Evolutionary conservation across 2,797 vertebrate species (phyloP), one percentile per base, ranked within the genome.

Genomic region (Craterocephalus amniculus): DNA sequence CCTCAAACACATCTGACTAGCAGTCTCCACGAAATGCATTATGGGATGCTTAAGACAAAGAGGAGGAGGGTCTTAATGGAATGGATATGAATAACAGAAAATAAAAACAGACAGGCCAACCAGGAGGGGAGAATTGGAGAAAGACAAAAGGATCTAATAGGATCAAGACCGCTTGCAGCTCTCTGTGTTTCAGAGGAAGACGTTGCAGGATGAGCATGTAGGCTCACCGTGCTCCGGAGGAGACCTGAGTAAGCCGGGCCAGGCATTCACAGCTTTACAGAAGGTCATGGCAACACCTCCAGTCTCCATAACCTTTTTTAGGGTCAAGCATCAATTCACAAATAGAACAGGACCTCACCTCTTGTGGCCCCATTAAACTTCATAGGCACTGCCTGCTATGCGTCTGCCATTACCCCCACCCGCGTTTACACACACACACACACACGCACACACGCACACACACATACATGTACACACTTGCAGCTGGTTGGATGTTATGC

Each of bases 61-160:
- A 36, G 70, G 65, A 59, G 76, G 74, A 72, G 81, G 77, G 79
- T 27, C 2, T 66, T 71, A 84, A 79, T 81, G 83, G 84, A 91
- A 87, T 79, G 82, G 92, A 91, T 90, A 93, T 91, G 88, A 92
- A 91, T 84, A 88, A 80, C 81, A 68, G 76, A 91, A 91, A 91
- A 83, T 88, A 86, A 93, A 92, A 90, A 88, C 82, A 89, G 86
- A 86, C 75, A 79, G 84, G 64, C 72, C 63, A 83, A 74, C 10
- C 56, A 62, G 67, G 74, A 89, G 76, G 78, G 76, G 84, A 82
- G 83, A 84, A 67, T 67, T 69, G 72, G 72, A 88, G 71, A 80
- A 67, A 90, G 79, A 91, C 86, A 93, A 90, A 91, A 80, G 70
- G 76, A 57, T 83, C 75, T 89, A 93, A 94, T 86, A 59, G 59